These are phyloP conservation scores for Resseliella maxima DNA, from an alignment of 2,888 invertebrate genomes.

Conservation along the genomic window DNA sequence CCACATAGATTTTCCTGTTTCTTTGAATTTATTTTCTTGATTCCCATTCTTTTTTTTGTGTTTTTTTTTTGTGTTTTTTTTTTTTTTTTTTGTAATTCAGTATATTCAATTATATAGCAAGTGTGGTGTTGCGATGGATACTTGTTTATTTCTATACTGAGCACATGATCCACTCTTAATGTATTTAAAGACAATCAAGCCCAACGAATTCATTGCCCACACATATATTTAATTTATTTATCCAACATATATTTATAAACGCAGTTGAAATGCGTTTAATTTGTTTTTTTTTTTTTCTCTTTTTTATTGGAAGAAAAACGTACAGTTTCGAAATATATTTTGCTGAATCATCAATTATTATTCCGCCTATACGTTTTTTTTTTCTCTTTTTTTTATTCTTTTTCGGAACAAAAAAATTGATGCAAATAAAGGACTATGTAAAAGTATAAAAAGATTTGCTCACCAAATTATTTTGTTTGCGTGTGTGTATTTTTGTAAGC, in stretches of 20 bases:
- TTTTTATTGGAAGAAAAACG: too few species aligned
- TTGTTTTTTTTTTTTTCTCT: too few species aligned
- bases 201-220: too few species aligned
- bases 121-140: background rate
- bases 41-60: too few species aligned
- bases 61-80: background rate
- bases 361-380: background rate
- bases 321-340: too few species aligned
- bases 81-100: background rate
- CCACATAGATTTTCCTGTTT: background rate
- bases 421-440: background rate
- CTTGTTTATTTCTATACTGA: background rate
- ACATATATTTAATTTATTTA: too few species aligned
- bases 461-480: too few species aligned
- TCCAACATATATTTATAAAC: too few species aligned
- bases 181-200: background rate
- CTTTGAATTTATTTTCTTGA: too few species aligned
- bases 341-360: too few species aligned
- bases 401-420: background rate
- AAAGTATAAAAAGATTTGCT: background rate
- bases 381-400: background rate
- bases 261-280: too few species aligned
- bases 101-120: background rate
- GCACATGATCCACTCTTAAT: constrained; percentile 18
- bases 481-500: background rate